Evolutionary conservation across 1,140 invertebrate species (phyloP), one percentile per base, ranked within the genome.

Genomic region (Bombus affinis): DNA sequence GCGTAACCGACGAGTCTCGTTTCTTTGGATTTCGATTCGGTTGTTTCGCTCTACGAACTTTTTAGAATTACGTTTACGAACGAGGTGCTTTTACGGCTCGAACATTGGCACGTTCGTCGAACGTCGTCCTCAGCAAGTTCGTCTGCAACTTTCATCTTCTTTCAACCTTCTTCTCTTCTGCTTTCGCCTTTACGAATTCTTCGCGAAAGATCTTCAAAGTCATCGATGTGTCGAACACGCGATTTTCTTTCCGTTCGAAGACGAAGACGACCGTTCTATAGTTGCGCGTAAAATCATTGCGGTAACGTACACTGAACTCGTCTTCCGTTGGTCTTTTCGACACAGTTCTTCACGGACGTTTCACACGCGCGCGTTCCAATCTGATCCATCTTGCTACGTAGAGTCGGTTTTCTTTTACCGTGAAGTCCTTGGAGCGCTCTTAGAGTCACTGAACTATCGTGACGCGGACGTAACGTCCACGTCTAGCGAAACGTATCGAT

Each of bases 41-140:
- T 39, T 8, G 25, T 71, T 39, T 32, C 66, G 22, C 35, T 35
- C 13, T 32, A 4, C 15, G 18, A 77, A 59, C 75, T 53, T 35
- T 65, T 9, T 15, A 47, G 44, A 35, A 13, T 75, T 53, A 82
- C 32, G 8, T 82, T 75, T 66, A 66, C 72, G 25, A 82, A 76
- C 72, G 53, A 68, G 12, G 3, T 22, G 28, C 35, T n/a, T 28
- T 3, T n/a, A 39, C 18, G 47, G 0, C 28, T 4, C 35, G 70
- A 44, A 22, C 12, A 15, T 59, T 4, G 35, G 13, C n/a, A 42
- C 70, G 9, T 62, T 72, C 47, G 25, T 10, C 47, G 28, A 37
- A 71, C 57, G 35, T 72, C 53, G 42, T 81, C n/a, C 47, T 73
- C 79, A 4, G 5, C 47, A 37, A 72, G 4, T 72, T 42, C 28